Base-by-base conservation (phyloP, 2,797 vertebrate genomes). In the Phrynocephalus forsythii region DNA sequence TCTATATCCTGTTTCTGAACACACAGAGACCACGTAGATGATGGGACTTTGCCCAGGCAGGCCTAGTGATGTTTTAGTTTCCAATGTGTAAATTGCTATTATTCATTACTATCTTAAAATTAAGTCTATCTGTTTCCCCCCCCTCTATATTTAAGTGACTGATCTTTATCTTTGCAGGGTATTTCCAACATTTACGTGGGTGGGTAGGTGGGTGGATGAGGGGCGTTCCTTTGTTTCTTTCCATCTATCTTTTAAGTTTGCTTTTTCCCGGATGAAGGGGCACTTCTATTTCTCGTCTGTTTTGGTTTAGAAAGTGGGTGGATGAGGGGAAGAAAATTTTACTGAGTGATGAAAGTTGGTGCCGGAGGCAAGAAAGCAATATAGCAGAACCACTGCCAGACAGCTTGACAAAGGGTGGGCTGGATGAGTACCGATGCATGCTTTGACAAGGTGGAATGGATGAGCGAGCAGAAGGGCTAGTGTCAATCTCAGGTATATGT, bases 341-440 rank as follows among this genome's bases (percentile, higher is more conserved):
- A 89, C 86, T 26, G 13, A 89, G 92, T 88, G 90, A 85, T 94
- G 94, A 94, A 93, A 93, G 92, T 30, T 79, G 79, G 66, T 94
- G 93, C 93, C 93, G 93, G 86, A 82, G 93, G 94, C 94, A 92
- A 87, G 89, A 95, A 91, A 88, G 85, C 84, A 56, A 20, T 81
- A n/a, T 83, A 0, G 68, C 88, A 85, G 48, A 79, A 22, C 86
- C 84, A 28, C 56, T 88, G 87, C 5, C 6, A 89, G 86, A 75
- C 69, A 85, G 0, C 28, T 24, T 3, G 0, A 90, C 30, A 1
- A 56, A 86, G 88, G 76, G 77, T 26, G 83, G 88, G 89, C 81
- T 87, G 85, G 90, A 85, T 5, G 3, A 20, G 86, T 81, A 86
- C 79, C 86, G 83, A 78, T 87, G 83, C 87, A 79, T 2, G 1